Percentiles rank a stretch among this genome's conserved stretches.
These are phyloP conservation scores for Anas flavirostris DNA, from an alignment of 2,797 vertebrate genomes.

Conservation along the genomic window DNA sequence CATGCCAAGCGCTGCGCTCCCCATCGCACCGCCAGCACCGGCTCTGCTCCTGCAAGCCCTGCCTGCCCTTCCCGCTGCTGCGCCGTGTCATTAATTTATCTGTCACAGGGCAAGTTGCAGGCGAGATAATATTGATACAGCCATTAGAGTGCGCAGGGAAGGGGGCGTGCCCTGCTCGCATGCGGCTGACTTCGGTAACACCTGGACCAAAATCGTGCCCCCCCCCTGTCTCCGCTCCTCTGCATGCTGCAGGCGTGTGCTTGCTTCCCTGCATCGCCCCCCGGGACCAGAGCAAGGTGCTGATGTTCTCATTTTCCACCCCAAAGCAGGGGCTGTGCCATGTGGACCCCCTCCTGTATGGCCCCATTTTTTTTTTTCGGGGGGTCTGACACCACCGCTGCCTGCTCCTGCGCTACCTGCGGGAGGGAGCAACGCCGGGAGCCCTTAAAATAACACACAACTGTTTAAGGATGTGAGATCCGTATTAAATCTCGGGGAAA, in stretches of 20 bases:
- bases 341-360: not conserved
- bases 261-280: not conserved
- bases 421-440: conserved; percentile 4
- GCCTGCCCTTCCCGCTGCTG: not conserved
- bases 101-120: conserved; percentile 38
- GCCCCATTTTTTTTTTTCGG: accelerated
- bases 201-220: accelerated
- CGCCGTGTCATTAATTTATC: conserved; percentile 16
- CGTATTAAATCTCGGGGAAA: conserved; percentile 76
- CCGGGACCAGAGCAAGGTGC: accelerated
- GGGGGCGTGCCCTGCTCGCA: not conserved
- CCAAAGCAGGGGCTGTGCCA: not conserved
- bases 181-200: accelerated
- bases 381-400: not conserved
- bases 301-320: not conserved
- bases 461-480: conserved; percentile 72
- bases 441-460: conserved; percentile 72
- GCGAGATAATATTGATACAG: conserved; percentile 46
- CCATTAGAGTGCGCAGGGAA: conserved; percentile 18
- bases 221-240: accelerated
- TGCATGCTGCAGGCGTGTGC: not conserved
- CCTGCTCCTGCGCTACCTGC: not conserved
- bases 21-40: accelerated
- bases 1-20: not conserved
- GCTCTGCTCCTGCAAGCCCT: accelerated